phyloP scores from a whole-genome alignment of 2,797 vertebrate species.

The Molossus molossus region DNA sequence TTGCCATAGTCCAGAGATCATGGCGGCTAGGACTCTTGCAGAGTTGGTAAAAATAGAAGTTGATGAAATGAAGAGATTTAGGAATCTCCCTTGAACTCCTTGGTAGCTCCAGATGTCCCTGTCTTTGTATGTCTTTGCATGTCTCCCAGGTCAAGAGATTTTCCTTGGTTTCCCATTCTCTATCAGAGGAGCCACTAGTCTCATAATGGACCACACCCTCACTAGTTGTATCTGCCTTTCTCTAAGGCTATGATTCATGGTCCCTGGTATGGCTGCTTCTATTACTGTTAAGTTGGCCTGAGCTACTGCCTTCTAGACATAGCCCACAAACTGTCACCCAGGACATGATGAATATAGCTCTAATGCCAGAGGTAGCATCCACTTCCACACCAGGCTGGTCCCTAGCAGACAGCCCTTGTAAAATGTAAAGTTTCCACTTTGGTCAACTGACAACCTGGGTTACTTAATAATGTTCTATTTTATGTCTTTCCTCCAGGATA shows the following conservation, averaged over 20 bases:
- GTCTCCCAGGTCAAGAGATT: neutral
- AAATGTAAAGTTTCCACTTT: neutral
- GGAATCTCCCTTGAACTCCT: neutral
- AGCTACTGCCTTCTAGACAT: neutral
- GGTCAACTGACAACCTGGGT: neutral
- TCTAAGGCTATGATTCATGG: neutral
- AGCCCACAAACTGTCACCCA: neutral
- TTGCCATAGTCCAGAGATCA: neutral
- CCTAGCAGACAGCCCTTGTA: neutral
- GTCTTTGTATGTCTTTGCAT: neutral
- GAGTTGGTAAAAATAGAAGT: neutral
- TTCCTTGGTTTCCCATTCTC: neutral
- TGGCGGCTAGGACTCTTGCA: neutral
- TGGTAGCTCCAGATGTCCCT: neutral
- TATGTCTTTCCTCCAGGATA: neutral
- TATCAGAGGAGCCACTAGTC: neutral
- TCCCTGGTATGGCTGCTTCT: neutral
- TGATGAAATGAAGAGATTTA: constrained; percentile 24
- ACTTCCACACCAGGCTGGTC: neutral
- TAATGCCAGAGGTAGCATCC: neutral
- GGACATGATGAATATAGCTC: neutral
- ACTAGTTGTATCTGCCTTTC: neutral
- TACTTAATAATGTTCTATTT: neutral
- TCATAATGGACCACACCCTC: neutral
- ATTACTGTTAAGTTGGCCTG: neutral